These are phyloP conservation scores for Rhynchophorus ferrugineus DNA, from an alignment of 1,140 invertebrate species.

Conservation along the genomic window DNA sequence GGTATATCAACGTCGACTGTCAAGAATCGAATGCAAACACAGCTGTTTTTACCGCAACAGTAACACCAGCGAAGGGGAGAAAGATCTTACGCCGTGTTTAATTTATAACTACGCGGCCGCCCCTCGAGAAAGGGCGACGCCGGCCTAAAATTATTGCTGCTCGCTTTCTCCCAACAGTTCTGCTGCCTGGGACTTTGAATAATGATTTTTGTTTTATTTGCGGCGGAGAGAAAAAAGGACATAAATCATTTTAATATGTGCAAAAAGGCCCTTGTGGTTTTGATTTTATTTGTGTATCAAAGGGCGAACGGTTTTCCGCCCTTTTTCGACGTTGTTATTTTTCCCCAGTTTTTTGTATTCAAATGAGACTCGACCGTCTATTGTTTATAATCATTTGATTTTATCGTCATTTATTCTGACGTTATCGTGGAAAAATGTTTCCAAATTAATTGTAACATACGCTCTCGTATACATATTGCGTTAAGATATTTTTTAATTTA, in stretches of 20 bases:
- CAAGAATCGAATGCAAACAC: slow-evolving; percentile 26
- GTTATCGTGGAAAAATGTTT: slow-evolving; percentile 9
- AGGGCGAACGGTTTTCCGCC: background rate
- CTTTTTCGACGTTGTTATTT: background rate
- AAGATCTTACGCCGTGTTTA: slow-evolving; percentile 26
- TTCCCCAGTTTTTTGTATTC: background rate
- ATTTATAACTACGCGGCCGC: slow-evolving; percentile 21
- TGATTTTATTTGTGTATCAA: slow-evolving; percentile 10
- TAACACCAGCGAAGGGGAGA: slow-evolving; percentile 7
- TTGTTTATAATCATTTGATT: too few species aligned
- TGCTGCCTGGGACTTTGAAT: slow-evolving; percentile 27
- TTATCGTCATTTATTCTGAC: background rate
- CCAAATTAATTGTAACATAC: slow-evolving; percentile 2
- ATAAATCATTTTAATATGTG: slow-evolving; percentile 20
- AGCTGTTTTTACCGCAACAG: slow-evolving; percentile 25
- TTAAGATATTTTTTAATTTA: too few species aligned
- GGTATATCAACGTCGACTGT: too few species aligned
- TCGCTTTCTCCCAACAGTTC: slow-evolving; percentile 19
- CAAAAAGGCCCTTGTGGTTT: slow-evolving; percentile 14
- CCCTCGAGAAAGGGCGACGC: slow-evolving; percentile 8
- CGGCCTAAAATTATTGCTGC: slow-evolving; percentile 29
- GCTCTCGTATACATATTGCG: too few species aligned
- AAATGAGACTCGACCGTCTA: too few species aligned
- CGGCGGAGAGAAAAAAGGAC: slow-evolving; percentile 21
- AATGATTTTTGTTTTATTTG: slow-evolving; percentile 33